These are phyloP conservation scores for Macrosoma leucophasiata DNA, from an alignment of 2,888 invertebrate genomes.

Conservation along the genomic window DNA sequence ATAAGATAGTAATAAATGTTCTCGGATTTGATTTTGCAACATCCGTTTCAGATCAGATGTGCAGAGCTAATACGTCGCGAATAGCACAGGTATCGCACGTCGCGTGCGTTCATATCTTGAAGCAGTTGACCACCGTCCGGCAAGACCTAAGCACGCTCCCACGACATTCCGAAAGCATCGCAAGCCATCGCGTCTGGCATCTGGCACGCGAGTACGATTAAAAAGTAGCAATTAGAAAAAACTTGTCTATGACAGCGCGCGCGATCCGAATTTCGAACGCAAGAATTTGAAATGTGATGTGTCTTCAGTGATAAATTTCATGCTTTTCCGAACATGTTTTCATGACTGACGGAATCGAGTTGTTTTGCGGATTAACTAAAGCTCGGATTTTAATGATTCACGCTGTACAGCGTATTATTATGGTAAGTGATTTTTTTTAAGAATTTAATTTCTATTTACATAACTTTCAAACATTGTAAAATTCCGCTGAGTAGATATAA, in stretches of 20 bases:
- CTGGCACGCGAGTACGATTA: constrained; percentile 41
- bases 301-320: constrained; percentile 31
- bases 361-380: constrained; percentile 21
- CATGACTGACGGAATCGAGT: constrained; percentile 16
- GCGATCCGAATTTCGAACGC: constrained; percentile 32
- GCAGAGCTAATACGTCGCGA: no score
- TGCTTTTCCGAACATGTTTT: constrained; percentile 19
- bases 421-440: constrained; percentile 27
- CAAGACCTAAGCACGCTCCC: constrained; percentile 47
- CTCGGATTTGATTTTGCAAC: no score
- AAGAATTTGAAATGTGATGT: constrained; percentile 34
- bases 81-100: no score
- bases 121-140: constrained; percentile 72
- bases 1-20: no score
- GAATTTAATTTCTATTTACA: neutral
- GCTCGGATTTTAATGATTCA: constrained; percentile 21
- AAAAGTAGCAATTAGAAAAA: constrained; percentile 32
- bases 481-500: no score
- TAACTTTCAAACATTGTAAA: constrained; percentile 2
- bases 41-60: no score
- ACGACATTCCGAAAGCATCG: constrained; percentile 27
- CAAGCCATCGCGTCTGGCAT: constrained; percentile 25
- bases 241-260: constrained; percentile 32
- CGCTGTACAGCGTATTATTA: constrained; percentile 22
- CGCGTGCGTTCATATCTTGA: no score